Evolutionary conservation across 2,888 invertebrate species (phyloP).

Genomic region (Nemotelus nigrinus): DNA sequence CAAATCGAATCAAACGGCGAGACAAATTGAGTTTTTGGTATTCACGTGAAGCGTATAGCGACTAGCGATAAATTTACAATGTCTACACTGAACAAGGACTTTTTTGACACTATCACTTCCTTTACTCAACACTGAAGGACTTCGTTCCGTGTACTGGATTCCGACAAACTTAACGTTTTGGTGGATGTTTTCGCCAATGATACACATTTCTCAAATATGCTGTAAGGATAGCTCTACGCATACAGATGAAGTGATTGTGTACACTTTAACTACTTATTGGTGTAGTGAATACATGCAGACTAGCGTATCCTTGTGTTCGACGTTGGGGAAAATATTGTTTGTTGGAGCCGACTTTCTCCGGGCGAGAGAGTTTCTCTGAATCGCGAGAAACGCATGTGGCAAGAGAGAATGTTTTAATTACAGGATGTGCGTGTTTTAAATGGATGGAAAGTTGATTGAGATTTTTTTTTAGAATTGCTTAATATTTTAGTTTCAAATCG

Average conservation of each 20-base stretch:
- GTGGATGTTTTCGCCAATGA: background rate
- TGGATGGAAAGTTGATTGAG: background rate
- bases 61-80: constrained; percentile 25
- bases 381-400: background rate
- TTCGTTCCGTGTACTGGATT: background rate
- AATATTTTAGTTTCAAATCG: no score
- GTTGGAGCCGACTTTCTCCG: constrained; percentile 22
- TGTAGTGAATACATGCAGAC: background rate
- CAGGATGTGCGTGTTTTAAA: constrained; percentile 2
- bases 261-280: constrained; percentile 4
- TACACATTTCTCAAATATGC: constrained; percentile 10
- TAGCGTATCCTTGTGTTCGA: constrained; percentile 15
- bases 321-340: constrained; percentile 9
- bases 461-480: no score
- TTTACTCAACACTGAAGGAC: background rate
- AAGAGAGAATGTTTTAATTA: background rate
- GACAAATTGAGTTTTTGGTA: constrained; percentile 22
- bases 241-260: background rate
- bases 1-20: constrained; percentile 7
- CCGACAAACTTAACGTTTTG: background rate
- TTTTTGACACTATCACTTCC: constrained; percentile 39
- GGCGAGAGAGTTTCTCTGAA: constrained; percentile 6
- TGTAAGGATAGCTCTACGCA: constrained; percentile 14
- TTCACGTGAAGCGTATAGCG: constrained; percentile 27
- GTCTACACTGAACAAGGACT: constrained; percentile 48